phyloP scores from a whole-genome alignment of 2,797 vertebrate species.

The Sebastes taczanowskii region DNA sequence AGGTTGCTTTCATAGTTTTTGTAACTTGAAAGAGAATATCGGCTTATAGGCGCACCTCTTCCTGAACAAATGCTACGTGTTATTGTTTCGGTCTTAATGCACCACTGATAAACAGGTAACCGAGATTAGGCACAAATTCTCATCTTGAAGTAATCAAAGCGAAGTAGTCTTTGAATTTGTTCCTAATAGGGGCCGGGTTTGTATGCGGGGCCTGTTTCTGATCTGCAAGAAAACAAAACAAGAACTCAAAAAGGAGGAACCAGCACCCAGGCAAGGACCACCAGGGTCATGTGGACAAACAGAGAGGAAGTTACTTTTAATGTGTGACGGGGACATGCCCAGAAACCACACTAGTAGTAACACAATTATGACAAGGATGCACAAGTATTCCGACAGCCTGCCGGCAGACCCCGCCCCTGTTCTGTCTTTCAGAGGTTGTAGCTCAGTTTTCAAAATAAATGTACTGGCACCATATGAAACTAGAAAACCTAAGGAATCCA shows the following conservation, averaged over 20 bases:
- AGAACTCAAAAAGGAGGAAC: constrained; percentile 30
- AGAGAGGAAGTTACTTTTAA: constrained; percentile 26
- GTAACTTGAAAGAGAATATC: constrained; percentile 13
- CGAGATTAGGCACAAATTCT: constrained; percentile 40
- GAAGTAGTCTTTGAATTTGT: constrained; percentile 50
- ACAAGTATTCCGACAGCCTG: background rate
- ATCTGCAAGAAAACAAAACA: constrained; percentile 62
- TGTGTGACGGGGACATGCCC: constrained; percentile 19
- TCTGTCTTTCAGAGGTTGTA: no score
- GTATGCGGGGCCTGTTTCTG: constrained; percentile 55
- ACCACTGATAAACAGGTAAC: constrained; percentile 52
- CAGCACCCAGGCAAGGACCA: constrained; percentile 30
- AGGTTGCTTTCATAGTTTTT: constrained; percentile 33
- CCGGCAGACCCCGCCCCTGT: no score
- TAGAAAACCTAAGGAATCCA: no score
- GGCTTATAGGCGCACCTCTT: background rate
- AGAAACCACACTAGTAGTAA: background rate
- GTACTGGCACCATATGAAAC: no score
- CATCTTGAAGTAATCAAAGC: constrained; percentile 66
- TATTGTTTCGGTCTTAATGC: constrained; percentile 41
- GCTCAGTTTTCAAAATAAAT: no score
- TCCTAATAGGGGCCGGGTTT: constrained; percentile 45
- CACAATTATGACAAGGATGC: constrained; percentile 1
- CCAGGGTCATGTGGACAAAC: constrained; percentile 32
- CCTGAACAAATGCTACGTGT: constrained; percentile 19